These are phyloP conservation scores for Nemapogon koenigi DNA, from an alignment of 2,888 invertebrate genomes.

Conservation along the genomic window DNA sequence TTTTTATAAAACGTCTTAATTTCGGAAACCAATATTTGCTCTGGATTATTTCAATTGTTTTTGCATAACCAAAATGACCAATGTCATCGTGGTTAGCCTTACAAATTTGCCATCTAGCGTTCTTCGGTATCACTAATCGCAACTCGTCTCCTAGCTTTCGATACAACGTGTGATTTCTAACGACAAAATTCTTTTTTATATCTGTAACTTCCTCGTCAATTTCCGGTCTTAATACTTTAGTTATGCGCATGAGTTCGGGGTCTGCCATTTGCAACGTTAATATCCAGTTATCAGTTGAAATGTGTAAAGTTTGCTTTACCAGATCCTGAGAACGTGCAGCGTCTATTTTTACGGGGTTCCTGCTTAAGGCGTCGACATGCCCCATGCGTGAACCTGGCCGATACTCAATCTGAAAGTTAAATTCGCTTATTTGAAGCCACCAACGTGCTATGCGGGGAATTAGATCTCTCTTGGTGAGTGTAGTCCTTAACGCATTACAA, in stretches of 20 bases:
- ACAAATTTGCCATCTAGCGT: constrained; percentile 18
- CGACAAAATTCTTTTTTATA: constrained; percentile 11
- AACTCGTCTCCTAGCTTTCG: constrained; percentile 15
- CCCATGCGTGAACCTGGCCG: constrained; percentile 16
- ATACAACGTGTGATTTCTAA: constrained; percentile 12
- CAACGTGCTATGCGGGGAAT: constrained; percentile 1
- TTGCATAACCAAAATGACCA: constrained; percentile 20
- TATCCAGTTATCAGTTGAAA: not conserved
- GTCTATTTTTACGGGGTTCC: constrained; percentile 12
- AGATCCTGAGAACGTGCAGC: constrained; percentile 1
- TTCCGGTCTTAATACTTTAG: not conserved
- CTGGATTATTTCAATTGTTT: constrained; percentile 11
- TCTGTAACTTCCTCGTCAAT: not conserved
- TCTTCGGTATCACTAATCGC: constrained; percentile 19
- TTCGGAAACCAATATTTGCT: constrained; percentile 13
- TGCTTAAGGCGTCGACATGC: constrained; percentile 20
- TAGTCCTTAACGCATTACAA: constrained; percentile 13
- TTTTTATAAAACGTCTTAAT: constrained; percentile 3
- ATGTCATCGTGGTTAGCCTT: constrained; percentile 19
- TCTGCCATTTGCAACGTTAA: not conserved
- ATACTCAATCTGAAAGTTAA: constrained; percentile 17
- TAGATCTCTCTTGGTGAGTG: no score
- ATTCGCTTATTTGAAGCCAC: constrained; percentile 10
- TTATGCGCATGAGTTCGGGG: not conserved
- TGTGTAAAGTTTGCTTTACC: not conserved